phyloP scores from a whole-genome alignment of 2,888 invertebrate species.

The Syrista parreyssii region DNA sequence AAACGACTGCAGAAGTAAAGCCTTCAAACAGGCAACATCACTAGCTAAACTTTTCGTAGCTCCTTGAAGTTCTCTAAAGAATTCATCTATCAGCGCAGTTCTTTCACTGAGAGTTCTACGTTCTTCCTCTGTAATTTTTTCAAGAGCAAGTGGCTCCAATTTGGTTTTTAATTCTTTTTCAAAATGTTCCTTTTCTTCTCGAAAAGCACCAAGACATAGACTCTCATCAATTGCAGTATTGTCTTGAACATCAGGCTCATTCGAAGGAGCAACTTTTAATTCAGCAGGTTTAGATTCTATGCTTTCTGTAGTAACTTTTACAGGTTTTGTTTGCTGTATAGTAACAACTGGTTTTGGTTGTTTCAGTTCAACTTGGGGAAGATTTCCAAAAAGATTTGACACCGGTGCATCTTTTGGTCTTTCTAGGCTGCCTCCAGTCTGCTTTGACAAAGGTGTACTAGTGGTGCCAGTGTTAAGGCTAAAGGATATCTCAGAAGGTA shows the following conservation, averaged over 20 bases:
- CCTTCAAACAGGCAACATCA: conserved; percentile 72
- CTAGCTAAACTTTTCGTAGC: conserved; percentile 71
- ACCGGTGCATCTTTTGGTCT: conserved; percentile 26
- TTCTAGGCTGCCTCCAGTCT: conserved; percentile 21
- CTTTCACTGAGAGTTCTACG: conserved; percentile 68
- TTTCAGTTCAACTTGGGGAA: conserved; percentile 25
- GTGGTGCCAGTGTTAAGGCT: conserved; percentile 39
- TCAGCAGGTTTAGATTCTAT: conserved; percentile 31
- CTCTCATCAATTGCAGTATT: conserved; percentile 45
- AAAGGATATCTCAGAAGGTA: conserved; percentile 48
- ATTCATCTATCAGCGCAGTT: conserved; percentile 70
- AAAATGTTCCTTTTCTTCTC: conserved; percentile 54
- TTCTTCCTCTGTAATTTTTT: conserved; percentile 72
- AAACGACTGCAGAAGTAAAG: conserved; percentile 69
- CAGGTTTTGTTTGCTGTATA: conserved; percentile 11
- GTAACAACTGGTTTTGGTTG: conserved; percentile 21
- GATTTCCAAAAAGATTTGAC: conserved; percentile 42
- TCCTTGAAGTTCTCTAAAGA: conserved; percentile 73
- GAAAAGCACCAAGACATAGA: conserved; percentile 50
- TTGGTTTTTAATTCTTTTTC: conserved; percentile 55
- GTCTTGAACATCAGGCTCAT: conserved; percentile 35
- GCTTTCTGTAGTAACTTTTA: conserved; percentile 25
- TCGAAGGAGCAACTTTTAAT: conserved; percentile 25
- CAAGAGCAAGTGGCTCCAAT: conserved; percentile 50
- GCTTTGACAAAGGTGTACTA: conserved; percentile 53